phyloP scores from a whole-genome alignment of 2,888 invertebrate species.

The Sisyra nigra region DNA sequence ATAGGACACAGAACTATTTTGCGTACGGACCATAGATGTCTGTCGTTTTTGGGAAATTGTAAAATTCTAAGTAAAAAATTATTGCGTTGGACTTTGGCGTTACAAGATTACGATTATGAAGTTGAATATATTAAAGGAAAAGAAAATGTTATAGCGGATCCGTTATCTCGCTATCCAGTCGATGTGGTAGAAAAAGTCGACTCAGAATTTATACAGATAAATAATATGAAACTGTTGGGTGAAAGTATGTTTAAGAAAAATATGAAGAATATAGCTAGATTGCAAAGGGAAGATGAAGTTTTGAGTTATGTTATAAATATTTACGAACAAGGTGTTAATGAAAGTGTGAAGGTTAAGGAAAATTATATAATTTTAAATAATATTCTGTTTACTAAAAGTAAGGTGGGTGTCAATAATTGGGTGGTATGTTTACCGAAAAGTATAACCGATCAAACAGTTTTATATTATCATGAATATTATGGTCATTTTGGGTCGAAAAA shows the following conservation, averaged over 20 bases:
- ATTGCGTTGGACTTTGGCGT: neutral
- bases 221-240: neutral
- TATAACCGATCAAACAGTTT: no score
- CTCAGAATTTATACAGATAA: neutral
- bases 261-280: neutral
- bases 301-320: neutral
- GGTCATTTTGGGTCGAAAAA: no score
- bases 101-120: neutral
- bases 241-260: neutral
- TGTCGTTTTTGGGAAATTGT: neutral
- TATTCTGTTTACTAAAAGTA: neutral
- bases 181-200: neutral
- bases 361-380: neutral
- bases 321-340: neutral
- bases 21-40: slow-evolving; percentile 1
- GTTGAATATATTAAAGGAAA: neutral
- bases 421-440: no score
- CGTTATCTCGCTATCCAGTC: neutral
- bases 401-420: no score
- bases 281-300: neutral
- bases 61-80: neutral
- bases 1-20: neutral
- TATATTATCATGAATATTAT: no score
- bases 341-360: neutral
- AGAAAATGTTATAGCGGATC: slow-evolving; percentile 2